Evolutionary conservation across 2,797 vertebrate genomes (phyloP).

Genomic region (Chelidonichthys spinosus): DNA sequence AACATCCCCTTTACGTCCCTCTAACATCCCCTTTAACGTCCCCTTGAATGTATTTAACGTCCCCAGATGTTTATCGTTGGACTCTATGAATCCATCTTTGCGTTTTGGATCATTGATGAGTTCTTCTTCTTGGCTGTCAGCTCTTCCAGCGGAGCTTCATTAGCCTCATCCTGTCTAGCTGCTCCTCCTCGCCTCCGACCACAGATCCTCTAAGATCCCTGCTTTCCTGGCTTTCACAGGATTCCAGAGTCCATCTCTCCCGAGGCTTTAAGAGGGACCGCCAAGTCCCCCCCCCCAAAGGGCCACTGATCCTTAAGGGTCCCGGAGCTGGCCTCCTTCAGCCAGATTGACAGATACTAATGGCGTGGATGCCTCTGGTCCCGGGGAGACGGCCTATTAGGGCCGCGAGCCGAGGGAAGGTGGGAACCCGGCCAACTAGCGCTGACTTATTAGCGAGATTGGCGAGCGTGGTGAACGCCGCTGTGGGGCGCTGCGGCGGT

Average conservation of each 20-base stretch:
- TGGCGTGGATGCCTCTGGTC: conserved; percentile 83
- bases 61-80: too few species aligned
- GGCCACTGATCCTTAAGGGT: conserved; percentile 57
- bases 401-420: conserved; percentile 90
- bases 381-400: conserved; percentile 92
- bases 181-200: conserved; percentile 1
- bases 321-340: conserved; percentile 55
- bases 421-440: conserved; percentile 92
- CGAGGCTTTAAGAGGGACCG: conserved; percentile 33
- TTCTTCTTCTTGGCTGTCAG: too few species aligned
- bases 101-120: too few species aligned
- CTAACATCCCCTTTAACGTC: too few species aligned
- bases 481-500: conserved; percentile 90
- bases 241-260: conserved; percentile 31
- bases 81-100: too few species aligned
- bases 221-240: conserved; percentile 17
- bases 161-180: background rate
- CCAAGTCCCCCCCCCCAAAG: conserved; percentile 53
- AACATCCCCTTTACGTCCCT: too few species aligned
- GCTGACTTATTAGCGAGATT: conserved; percentile 91
- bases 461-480: conserved; percentile 83
- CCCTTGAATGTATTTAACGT: too few species aligned
- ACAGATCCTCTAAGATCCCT: conserved; percentile 43
- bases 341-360: conserved; percentile 91
- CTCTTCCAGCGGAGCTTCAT: background rate